A percentile compares a stretch with the other conserved stretches of the same genome.
Evolutionary conservation across 2,888 invertebrate genomes (phyloP).

Genomic region (Calephelis perditalis): DNA sequence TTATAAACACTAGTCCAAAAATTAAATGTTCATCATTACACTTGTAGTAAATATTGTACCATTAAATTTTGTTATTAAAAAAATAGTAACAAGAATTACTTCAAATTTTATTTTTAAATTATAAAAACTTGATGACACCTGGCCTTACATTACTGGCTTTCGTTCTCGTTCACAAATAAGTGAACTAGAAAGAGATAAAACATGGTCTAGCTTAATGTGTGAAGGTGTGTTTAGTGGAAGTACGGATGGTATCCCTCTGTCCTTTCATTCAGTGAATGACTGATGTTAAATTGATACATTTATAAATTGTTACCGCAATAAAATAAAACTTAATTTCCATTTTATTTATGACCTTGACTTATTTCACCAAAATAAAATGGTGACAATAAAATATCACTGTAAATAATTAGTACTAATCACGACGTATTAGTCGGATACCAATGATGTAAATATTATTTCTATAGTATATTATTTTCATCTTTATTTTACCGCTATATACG

Average conservation of each 20-base stretch:
- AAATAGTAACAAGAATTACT: background rate
- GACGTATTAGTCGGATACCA: constrained; percentile 40
- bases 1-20: no score
- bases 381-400: constrained; percentile 76
- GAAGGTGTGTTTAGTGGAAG: constrained; percentile 10
- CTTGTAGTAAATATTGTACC: background rate
- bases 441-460: constrained; percentile 53
- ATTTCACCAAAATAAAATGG: constrained; percentile 67
- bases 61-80: background rate
- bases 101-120: background rate
- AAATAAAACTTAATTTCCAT: constrained; percentile 13
- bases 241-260: constrained; percentile 30
- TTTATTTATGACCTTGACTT: constrained; percentile 24
- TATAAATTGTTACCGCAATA: no score
- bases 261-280: constrained; percentile 29
- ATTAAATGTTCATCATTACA: background rate
- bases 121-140: no score
- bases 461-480: constrained; percentile 1
- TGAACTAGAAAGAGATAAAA: constrained; percentile 6
- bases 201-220: background rate
- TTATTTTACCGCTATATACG: constrained; percentile 6
- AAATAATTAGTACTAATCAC: constrained; percentile 65
- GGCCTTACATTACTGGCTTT: background rate
- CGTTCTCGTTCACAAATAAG: background rate
- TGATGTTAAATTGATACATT: constrained; percentile 19